Percentiles rank a stretch among this genome's conserved stretches.
Evolutionary conservation across 2,113 vertebrate species (phyloP).

Genomic region (Nyctereutes procyonoides): DNA sequence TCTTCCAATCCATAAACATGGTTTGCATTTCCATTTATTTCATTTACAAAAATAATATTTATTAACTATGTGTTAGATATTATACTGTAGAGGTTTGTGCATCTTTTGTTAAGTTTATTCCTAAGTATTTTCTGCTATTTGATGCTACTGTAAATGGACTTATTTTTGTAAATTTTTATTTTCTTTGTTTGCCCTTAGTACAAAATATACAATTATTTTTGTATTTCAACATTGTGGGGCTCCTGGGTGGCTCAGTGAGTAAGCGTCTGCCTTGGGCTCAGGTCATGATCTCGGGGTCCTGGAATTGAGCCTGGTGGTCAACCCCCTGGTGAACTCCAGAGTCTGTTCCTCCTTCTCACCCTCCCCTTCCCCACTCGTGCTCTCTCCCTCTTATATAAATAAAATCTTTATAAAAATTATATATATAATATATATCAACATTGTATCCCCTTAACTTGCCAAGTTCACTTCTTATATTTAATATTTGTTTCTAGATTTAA

Average conservation of each 20-base stretch:
- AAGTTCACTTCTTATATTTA: slow-evolving; percentile 8
- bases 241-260: background rate
- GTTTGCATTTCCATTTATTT: background rate
- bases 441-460: background rate
- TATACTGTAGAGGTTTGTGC: background rate
- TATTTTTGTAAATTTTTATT: background rate
- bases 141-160: background rate
- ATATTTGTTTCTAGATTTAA: slow-evolving; percentile 5
- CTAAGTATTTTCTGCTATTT: background rate
- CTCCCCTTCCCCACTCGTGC: background rate
- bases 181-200: background rate
- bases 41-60: background rate
- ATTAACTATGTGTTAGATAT: background rate
- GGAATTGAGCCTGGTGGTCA: background rate
- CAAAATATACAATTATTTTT: background rate
- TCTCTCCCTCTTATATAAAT: background rate
- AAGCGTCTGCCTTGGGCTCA: background rate
- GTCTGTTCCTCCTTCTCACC: background rate
- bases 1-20: background rate
- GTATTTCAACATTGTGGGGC: background rate
- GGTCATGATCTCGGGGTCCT: background rate
- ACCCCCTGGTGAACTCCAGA: background rate
- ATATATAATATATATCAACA: background rate
- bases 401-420: background rate
- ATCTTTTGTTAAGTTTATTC: slow-evolving; percentile 11